phyloP scores from a whole-genome alignment of 2,888 invertebrate species.

The Andrena minutula region DNA sequence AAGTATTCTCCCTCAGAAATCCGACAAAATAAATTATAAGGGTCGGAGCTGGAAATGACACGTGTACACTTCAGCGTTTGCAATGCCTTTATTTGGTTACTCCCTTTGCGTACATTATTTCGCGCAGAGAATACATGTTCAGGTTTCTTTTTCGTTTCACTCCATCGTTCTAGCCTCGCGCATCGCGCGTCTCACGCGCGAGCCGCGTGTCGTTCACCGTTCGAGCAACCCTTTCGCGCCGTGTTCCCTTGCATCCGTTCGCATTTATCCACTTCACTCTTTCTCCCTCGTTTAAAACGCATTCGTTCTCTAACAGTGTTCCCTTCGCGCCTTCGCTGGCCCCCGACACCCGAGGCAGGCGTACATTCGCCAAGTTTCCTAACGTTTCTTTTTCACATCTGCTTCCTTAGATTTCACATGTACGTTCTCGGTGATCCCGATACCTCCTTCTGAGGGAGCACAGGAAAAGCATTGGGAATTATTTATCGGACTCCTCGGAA shows the following conservation, averaged over 20 bases:
- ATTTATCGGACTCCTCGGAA: slow-evolving; percentile 43
- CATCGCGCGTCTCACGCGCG: background rate
- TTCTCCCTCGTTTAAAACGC: slow-evolving; percentile 60
- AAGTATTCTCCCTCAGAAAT: too few relatives aligned
- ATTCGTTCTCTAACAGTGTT: slow-evolving; percentile 59
- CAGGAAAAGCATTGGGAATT: slow-evolving; percentile 68
- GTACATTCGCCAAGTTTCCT: slow-evolving; percentile 65
- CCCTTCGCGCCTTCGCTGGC: slow-evolving; percentile 63
- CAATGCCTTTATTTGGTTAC: slow-evolving; percentile 80
- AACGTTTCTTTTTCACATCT: slow-evolving; percentile 31
- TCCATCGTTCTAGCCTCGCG: slow-evolving; percentile 32
- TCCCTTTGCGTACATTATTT: slow-evolving; percentile 77
- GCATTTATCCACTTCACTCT: slow-evolving; percentile 38
- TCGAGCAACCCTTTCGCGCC: slow-evolving; percentile 36
- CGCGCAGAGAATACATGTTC: slow-evolving; percentile 66
- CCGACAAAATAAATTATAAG: background rate
- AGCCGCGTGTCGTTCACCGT: slow-evolving; percentile 1
- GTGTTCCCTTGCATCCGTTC: slow-evolving; percentile 7
- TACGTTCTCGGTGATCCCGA: slow-evolving; percentile 68
- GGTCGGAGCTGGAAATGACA: slow-evolving; percentile 48
- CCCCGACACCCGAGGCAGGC: slow-evolving; percentile 58
- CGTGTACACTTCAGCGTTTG: slow-evolving; percentile 69
- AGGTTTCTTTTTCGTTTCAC: slow-evolving; percentile 39
- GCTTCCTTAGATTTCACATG: slow-evolving; percentile 65
- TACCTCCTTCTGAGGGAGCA: slow-evolving; percentile 65